Evolutionary conservation across 2,888 invertebrate species (phyloP), one percentile per base, ranked within the genome.

Genomic region (Leistus spinibarbis): DNA sequence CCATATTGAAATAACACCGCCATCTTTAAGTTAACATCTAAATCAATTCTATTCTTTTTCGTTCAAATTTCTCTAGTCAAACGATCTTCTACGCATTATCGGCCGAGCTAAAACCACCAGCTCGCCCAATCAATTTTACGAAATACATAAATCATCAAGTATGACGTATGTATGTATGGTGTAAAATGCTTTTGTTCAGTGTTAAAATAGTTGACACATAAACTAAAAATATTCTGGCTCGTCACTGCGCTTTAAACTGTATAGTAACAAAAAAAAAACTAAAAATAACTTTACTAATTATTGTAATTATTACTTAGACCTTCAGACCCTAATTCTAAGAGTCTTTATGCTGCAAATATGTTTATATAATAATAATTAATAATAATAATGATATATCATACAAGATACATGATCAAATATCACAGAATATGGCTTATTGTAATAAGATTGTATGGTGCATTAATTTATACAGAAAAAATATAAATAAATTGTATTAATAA

Each of bases 401-500:
- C 40, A 71, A 71, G 64, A 71, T 65, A 71, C 65, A 71, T 73
- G 73, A 73, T 73, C 73, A 73, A 68, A 74, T 74, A 74, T 74
- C 74, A 74, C 74, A 68, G 69, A 74, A 74, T 65, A 74, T 74
- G 74, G 74, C 74, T 74, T 74, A 74, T 69, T 68, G 68, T 74
- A 74, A 74, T 68, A 74, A 74, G 60, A 24, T 74, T 77, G 77
- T 76, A 77, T 77, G 76, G 74, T 76, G 77, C 77, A 77, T 76
- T 76, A 62, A 76, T 77, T 77, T 77, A 77, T 77, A 77, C 75
- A 77, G 76, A 76, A 76, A n/a, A 70, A 73, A 73, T 77, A 73
- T 76, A 74, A 65, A 77, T 76, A 74, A 76, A 76, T 77, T 69
- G 68, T 74, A 74, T 68, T 74, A 69, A 74, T 73, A 70, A 70